phyloP scores from a whole-genome alignment of 1,140 invertebrate species.

The Macrostomum lignano region DNA sequence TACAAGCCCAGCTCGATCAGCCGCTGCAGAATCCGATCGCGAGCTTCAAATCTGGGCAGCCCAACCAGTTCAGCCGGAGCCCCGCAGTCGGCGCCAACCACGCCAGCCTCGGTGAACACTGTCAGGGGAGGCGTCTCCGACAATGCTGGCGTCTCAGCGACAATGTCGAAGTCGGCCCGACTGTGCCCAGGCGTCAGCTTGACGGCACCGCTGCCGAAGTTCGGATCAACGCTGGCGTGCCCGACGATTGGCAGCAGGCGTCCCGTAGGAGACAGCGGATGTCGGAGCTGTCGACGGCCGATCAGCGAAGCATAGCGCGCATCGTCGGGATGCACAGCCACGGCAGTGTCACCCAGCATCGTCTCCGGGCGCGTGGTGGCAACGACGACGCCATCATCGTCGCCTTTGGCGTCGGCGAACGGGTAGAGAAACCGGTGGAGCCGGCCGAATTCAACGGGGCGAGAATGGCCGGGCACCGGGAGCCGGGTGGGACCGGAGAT shows the following conservation, averaged over 20 bases:
- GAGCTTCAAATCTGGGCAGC: slow-evolving; percentile 68
- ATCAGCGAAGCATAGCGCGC: slow-evolving; percentile 36
- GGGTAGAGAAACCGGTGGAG: slow-evolving; percentile 9
- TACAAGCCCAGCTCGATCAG: slow-evolving; percentile 49
- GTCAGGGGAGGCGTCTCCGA: slow-evolving; percentile 59
- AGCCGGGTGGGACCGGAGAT: slow-evolving; percentile 3
- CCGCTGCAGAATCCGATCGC: slow-evolving; percentile 46
- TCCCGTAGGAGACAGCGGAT: slow-evolving; percentile 44
- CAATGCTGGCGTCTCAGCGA: no score
- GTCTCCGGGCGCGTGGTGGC: slow-evolving; percentile 90
- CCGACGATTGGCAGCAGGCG: slow-evolving; percentile 54
- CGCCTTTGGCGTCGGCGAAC: slow-evolving; percentile 8
- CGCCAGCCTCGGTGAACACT: slow-evolving; percentile 67
- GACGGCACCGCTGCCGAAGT: slow-evolving; percentile 83
- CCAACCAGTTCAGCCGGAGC: slow-evolving; percentile 63
- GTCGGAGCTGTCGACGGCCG: slow-evolving; percentile 48
- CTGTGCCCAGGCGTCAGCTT: slow-evolving; percentile 97
- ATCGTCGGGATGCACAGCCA: slow-evolving; percentile 86
- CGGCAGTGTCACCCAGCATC: slow-evolving; percentile 82
- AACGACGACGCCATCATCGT: slow-evolving; percentile 46
- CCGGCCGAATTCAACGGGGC: slow-evolving; percentile 8
- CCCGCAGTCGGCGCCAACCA: slow-evolving; percentile 52
- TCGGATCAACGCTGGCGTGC: slow-evolving; percentile 66
- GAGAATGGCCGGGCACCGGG: not conserved
- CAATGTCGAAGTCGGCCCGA: slow-evolving; percentile 85